Conservation (phyloP, 1,140 invertebrate genomes). For the Glossosoma conforme region DNA sequence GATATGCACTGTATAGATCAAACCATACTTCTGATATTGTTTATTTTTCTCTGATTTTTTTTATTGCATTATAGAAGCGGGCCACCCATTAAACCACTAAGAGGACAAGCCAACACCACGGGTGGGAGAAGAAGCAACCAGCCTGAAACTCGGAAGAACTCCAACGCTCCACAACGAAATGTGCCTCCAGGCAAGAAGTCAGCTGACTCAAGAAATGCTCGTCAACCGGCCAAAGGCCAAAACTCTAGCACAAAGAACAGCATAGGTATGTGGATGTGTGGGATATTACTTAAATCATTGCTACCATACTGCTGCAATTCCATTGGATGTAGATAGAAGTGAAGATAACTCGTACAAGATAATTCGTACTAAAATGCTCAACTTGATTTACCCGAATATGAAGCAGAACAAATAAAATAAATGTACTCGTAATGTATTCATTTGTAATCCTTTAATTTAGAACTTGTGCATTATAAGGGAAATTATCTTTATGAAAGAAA, state of each 20-base stretch:
- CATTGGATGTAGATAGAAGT: no score
- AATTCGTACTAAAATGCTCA: no score
- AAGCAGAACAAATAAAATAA: no score
- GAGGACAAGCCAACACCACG: slow-evolving; percentile 28
- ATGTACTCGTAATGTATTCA: no score
- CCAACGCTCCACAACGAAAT: slow-evolving; percentile 6
- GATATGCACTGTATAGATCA: no score
- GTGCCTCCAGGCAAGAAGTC: slow-evolving; percentile 5
- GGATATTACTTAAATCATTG: background rate
- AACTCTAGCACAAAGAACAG: slow-evolving; percentile 33
- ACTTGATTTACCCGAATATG: no score
- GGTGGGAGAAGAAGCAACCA: slow-evolving; percentile 1
- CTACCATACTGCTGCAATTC: slow-evolving; percentile 2
- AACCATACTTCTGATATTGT: no score
- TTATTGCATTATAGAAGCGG: slow-evolving; percentile 21
- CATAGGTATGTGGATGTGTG: slow-evolving; percentile 30
- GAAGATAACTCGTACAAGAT: no score
- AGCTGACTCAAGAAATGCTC: slow-evolving; percentile 6
- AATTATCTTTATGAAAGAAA: no score
- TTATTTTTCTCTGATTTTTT: slow-evolving; percentile 1
- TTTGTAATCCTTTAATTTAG: no score
- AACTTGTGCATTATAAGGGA: no score
- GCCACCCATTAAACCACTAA: slow-evolving; percentile 26
- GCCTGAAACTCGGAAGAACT: slow-evolving; percentile 17
- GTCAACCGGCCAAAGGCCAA: slow-evolving; percentile 5